phyloP scores from a whole-genome alignment of 92 coral and sea anemone genomes.

The Anthopleura xanthogrammica region DNA sequence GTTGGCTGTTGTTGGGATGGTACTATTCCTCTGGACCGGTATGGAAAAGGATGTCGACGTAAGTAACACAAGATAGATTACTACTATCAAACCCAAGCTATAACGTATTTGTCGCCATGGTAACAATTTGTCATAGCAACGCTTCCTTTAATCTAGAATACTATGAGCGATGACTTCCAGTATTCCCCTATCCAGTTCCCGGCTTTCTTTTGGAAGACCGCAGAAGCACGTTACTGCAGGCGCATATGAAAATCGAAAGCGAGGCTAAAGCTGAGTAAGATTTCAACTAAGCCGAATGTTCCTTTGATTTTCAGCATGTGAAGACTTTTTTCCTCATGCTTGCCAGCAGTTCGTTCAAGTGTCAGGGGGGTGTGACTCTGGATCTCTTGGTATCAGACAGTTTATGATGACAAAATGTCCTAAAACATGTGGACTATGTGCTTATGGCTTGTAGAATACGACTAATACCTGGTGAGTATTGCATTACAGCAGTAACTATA shows the following conservation, averaged over 20 bases:
- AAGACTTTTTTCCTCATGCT: background rate
- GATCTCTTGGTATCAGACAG: slow-evolving; percentile 12
- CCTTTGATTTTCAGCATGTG: slow-evolving; percentile 11
- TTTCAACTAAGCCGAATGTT: no score
- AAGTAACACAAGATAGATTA: background rate
- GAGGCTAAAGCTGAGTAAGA: no score
- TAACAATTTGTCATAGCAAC: background rate
- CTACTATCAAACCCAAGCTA: background rate
- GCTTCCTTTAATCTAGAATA: background rate
- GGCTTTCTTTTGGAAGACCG: no score
- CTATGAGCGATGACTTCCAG: no score
- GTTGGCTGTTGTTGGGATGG: slow-evolving; percentile 40
- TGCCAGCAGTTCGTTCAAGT: slow-evolving; percentile 10
- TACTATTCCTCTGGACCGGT: slow-evolving; percentile 1
- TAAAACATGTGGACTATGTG: slow-evolving; percentile 10
- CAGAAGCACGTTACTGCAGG: no score
- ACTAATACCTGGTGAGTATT: background rate
- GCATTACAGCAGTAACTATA: background rate
- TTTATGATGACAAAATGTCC: slow-evolving; percentile 16
- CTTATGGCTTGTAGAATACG: background rate
- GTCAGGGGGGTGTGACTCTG: slow-evolving; percentile 22
- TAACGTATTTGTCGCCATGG: background rate
- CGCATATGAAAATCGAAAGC: no score
- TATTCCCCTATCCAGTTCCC: no score
- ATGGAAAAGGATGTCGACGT: slow-evolving; percentile 33